Evolutionary conservation across 2,797 vertebrate genomes (phyloP), one percentile per base, ranked within the genome.

Genomic region (Pseudochirops corinnae): DNA sequence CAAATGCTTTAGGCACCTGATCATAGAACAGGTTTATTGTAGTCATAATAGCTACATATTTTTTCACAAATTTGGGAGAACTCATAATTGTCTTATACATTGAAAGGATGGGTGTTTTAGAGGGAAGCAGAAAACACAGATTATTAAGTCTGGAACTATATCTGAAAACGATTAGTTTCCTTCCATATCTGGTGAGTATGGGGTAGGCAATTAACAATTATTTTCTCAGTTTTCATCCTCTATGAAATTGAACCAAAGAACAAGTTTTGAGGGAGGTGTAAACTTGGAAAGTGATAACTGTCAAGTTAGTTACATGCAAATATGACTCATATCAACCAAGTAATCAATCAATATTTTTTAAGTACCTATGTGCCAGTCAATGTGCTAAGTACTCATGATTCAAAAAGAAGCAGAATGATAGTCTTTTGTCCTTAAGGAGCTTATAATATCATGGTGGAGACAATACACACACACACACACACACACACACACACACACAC

Each of bases 331-430:
- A 74, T 39, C 67, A 94, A 92, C 56, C 11, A 94, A 55, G 2
- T 67, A 58, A 90, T 14, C 0, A 94, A 56, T 3, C 11, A 93
- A 21, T 91, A 55, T 53, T 95, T 95, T 56, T 12, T 94, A 62
- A 96, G 46, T 7, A 90, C 21, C 7, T 95, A 55, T 91, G n/a
- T 58, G n/a, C 7, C 31, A 55, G 60, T 12, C 1, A 90, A 13
- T 90, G 16, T 93, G 95, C 94, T 56, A 50, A 18, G 12, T 62
- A 13, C 56, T 67, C 31, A 67, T 67, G 60, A 67, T 67, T 33
- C 60, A 67, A 14, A 67, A 67, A 62, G 31, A 62, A 31, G 31
- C 31, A 62, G 33, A 62, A 62, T 1, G 58, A 67, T 33, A 67
- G 60, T 67, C 31, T 13, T 29, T 33, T 2, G 56, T 62, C 31